Conservation (phyloP, 2,888 invertebrate genomes). For the Hirtodrosophila cameraria region DNA sequence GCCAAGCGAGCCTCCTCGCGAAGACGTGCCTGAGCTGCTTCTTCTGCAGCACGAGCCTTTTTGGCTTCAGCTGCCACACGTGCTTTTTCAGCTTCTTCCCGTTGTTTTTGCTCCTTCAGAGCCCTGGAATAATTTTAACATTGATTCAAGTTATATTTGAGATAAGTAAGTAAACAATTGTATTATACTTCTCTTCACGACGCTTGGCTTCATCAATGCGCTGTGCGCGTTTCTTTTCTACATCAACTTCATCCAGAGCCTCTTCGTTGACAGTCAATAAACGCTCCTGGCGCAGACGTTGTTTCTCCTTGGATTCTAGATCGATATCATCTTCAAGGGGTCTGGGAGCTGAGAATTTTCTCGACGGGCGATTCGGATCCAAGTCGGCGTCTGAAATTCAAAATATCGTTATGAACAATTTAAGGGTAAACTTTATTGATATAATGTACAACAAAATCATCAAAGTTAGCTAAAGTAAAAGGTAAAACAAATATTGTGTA, state of each 20-base stretch:
- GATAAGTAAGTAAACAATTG: neutral
- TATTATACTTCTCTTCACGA: slow-evolving; percentile 83
- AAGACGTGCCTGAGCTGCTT: slow-evolving; percentile 83
- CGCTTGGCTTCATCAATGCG: slow-evolving; percentile 85
- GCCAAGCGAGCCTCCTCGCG: slow-evolving; percentile 84
- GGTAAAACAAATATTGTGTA: neutral
- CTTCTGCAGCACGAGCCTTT: slow-evolving; percentile 83
- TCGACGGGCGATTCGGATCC: slow-evolving; percentile 88
- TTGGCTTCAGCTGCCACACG: slow-evolving; percentile 84
- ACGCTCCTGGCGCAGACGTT: slow-evolving; percentile 87
- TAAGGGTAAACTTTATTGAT: neutral
- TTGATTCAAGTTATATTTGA: neutral
- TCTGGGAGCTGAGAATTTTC: slow-evolving; percentile 87
- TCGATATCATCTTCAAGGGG: slow-evolving; percentile 86
- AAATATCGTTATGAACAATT: slow-evolving; percentile 15
- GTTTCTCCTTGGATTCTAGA: slow-evolving; percentile 87
- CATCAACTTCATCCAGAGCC: slow-evolving; percentile 78
- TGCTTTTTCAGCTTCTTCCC: slow-evolving; percentile 85
- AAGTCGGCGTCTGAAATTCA: slow-evolving; percentile 85
- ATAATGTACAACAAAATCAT: neutral
- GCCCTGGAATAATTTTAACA: slow-evolving; percentile 82
- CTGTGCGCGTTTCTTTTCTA: slow-evolving; percentile 85
- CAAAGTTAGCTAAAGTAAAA: slow-evolving; percentile 13
- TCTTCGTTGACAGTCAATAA: slow-evolving; percentile 86
- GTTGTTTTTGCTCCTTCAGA: slow-evolving; percentile 86